Evolutionary conservation across 2,113 vertebrate species (phyloP), one percentile per base, ranked within the genome.

Genomic region (Cyanoderma ruficeps): DNA sequence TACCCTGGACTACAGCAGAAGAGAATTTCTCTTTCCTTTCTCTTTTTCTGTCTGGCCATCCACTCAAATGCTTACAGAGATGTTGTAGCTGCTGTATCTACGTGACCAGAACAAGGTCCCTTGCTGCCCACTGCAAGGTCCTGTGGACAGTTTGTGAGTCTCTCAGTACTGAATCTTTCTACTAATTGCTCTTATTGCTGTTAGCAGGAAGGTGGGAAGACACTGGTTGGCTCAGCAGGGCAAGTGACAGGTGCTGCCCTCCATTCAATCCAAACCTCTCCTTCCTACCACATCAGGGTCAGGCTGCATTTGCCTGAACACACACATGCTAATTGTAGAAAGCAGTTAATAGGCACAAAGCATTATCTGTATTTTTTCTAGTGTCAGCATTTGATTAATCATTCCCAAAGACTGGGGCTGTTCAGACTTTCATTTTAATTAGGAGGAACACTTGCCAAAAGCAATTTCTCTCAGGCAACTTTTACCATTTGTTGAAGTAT

Each of bases 281-380:
- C 47, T 75, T 83, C 49, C 57, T 23, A 22, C 24, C 35, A 6
- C 16, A 41, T 13, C 52, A 64, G 47, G 60, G 42, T 68, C 83
- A 77, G 50, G 46, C 70, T 82, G 37, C 59, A n/a, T 82, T 93
- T 67, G 42, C 61, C 71, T 59, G 61, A 78, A 52, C 19, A 69
- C 81, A 53, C 42, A 52, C 35, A 33, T 19, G 15, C 81, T 76
- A 83, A 87, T 68, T 91, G 55, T 18, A 77, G 59, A 79, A 82
- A 85, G 25, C 25, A 44, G 68, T 78, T 90, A 95, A 94, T 37
- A 90, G n/a, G 76, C 50, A 96, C 61, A 87, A 93, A 84, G 69
- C 42, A 84, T 89, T 87, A 95, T 93, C 81, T 94, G 72, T 82
- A 70, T 72, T 89, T 96, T 97, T 88, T 93, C 93, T 69, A 79